phyloP scores from a whole-genome alignment of 2,797 vertebrate species.

The Thalassophryne amazonica region DNA sequence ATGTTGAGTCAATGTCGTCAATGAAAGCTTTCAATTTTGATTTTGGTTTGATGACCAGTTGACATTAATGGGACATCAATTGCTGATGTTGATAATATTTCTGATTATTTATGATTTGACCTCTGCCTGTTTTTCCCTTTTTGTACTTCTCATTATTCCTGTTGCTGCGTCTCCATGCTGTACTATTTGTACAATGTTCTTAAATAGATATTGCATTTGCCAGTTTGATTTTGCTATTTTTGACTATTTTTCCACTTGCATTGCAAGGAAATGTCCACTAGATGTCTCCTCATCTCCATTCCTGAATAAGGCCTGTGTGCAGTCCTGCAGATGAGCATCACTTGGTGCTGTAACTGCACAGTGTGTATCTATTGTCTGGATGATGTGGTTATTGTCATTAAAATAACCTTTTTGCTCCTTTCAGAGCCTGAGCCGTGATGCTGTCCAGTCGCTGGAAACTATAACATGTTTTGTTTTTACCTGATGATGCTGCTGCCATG shows the following conservation, averaged over 20 bases:
- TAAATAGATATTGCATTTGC: too few species aligned
- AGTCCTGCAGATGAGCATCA: constrained; percentile 16
- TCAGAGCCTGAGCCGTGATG: background rate
- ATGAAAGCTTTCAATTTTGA: too few species aligned
- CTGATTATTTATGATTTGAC: too few species aligned
- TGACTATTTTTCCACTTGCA: background rate
- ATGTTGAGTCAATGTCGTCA: too few species aligned
- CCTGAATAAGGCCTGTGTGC: background rate
- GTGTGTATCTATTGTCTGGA: constrained; percentile 31
- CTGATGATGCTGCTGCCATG: constrained; percentile 33
- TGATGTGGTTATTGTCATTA: background rate
- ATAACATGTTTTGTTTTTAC: constrained; percentile 1
- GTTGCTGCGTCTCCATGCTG: too few species aligned
- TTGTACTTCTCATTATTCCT: too few species aligned
- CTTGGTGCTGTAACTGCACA: constrained; percentile 9
- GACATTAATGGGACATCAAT: too few species aligned
- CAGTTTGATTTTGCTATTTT: too few species aligned
- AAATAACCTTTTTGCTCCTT: background rate
- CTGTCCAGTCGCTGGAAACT: background rate
- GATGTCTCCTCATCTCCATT: constrained; percentile 53
- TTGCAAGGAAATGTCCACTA: constrained; percentile 48
- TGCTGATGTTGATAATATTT: too few species aligned
- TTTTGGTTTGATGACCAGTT: too few species aligned
- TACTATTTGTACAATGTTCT: too few species aligned
- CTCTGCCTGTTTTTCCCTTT: too few species aligned